Evolutionary conservation across 2,797 vertebrate genomes (phyloP), one percentile per base, ranked within the genome.

Genomic region (Alexandromys oeconomus): DNA sequence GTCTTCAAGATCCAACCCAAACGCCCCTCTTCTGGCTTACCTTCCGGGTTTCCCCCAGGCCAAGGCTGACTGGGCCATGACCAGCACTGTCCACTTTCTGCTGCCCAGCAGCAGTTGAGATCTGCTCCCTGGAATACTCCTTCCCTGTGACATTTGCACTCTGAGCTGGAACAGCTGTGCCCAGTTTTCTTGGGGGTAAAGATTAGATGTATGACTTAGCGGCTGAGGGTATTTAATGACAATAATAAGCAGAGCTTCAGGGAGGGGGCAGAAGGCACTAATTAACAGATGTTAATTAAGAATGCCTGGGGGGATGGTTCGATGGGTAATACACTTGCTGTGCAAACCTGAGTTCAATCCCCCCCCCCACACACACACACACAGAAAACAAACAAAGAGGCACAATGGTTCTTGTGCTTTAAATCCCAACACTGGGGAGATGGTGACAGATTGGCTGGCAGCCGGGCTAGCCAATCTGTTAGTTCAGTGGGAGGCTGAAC

Each of bases 1-100:
- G 88, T 63, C 89, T 89, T 90, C 76, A 93, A 40, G 43, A 85
- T 13, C n/a, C 85, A 89, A 29, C 31, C 23, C 86, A 81, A 93
- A 65, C 14, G 40, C 19, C 12, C 94, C 54, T 81, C 87, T 43
- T 37, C 46, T 79, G 95, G 54, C 88, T 79, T 76, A 67, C 27
- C 54, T n/a, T 57, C 89, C 61, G 5, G 57, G 74, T 73, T 67
- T 77, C 94, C 81, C 94, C 54, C 54, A 67, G 67, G 40, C 31
- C 27, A 4, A 77, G 40, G n/a, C n/a, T 71, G 27, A 59, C 13
- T 13, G 27, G 31, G 17, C 5, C 46, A 14, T 76, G 69, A 85
- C 5, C 9, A 34, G 51, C 31, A 29, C 3, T 2, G 54, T 73
- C 85, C 7, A 27, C 73, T 46, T 79, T 37, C 48, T 25, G 14